Evolutionary conservation across 1,140 invertebrate species (phyloP), one percentile per base, ranked within the genome.

Genomic region (Drosophila rhopaloa): DNA sequence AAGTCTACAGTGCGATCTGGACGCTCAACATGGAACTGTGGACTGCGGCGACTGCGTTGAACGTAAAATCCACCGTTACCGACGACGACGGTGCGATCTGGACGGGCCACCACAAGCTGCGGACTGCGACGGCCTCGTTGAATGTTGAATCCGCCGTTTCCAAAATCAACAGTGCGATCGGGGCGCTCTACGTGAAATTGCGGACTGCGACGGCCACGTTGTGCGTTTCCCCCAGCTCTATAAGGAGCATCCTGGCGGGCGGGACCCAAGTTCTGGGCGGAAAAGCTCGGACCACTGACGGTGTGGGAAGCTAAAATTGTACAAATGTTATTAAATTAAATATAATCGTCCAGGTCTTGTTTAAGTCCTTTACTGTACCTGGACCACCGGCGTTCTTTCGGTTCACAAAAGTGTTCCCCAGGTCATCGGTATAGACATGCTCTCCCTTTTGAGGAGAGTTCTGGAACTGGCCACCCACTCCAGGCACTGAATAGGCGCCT

Each of bases 391-490:
- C 8, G 4, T 61, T 77, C 13, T 63, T 78, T n/a, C 56, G 53
- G 41, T 85, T 48, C 0, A 71, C 70, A 61, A 32, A 85, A 0
- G 79, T 79, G 19, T 63, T 85, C 10, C 82, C 81, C 19, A 16
- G 24, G 4, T 66, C 82, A 51, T 85, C 82, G 2, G 61, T 81
- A 43, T 61, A 85, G 11, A 50, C 35, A 48, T 86, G 82, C 27
- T 47, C 16, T 7, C 81, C 81, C 1, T 14, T 41, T 0, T 46
- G 40, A 0, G 62, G 35, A 5, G 56, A 41, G 10, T 84, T 63
- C 46, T 84, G 37, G 46, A 84, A 84, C 19, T 58, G 55, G 11
- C 81, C 81, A 13, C 40, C 50, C n/a, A 70, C 77, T 1, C 81
- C 81, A 16, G 81, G 73, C 13, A 80, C 73, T 24, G 19, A 63